These are phyloP conservation scores for Girardinus metallicus DNA, from an alignment of 2,797 vertebrate genomes.

Conservation along the genomic window DNA sequence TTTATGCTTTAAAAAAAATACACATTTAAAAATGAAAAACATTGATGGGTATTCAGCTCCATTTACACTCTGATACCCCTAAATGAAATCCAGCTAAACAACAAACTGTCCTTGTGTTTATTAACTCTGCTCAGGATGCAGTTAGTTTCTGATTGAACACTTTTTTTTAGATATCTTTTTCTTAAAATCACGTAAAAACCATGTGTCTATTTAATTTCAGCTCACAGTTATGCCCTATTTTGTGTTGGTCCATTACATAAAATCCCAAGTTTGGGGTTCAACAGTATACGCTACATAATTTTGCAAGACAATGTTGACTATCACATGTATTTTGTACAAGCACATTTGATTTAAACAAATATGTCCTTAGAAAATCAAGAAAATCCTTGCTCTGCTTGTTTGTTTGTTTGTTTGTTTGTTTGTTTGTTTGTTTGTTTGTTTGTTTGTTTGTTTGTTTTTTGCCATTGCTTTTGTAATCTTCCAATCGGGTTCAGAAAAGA, in stretches of 20 bases:
- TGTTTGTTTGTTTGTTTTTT: conserved; percentile 15
- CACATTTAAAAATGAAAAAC: not conserved
- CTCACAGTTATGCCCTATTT: not conserved
- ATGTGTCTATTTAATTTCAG: not conserved
- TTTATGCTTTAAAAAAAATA: not conserved
- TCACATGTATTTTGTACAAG: not conserved
- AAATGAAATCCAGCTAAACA: not conserved
- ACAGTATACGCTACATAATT: not conserved
- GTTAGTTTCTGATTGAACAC: not conserved
- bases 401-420: conserved; percentile 19
- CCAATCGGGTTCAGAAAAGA: conserved; percentile 32
- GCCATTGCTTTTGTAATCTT: conserved; percentile 39
- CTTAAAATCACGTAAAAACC: not conserved
- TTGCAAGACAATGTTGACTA: not conserved
- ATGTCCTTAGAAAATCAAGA: not conserved
- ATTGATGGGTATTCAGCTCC: not conserved
- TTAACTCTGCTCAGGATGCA: too few relatives aligned
- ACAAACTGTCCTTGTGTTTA: too few relatives aligned
- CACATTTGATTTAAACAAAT: not conserved
- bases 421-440: conserved; percentile 3
- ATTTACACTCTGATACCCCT: not conserved
- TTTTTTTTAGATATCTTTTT: not conserved
- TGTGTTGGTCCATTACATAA: not conserved
- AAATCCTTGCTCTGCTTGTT: not conserved
- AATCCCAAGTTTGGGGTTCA: not conserved